Conservation (phyloP, 2,797 vertebrate genomes). For the Argyrosomus regius region DNA sequence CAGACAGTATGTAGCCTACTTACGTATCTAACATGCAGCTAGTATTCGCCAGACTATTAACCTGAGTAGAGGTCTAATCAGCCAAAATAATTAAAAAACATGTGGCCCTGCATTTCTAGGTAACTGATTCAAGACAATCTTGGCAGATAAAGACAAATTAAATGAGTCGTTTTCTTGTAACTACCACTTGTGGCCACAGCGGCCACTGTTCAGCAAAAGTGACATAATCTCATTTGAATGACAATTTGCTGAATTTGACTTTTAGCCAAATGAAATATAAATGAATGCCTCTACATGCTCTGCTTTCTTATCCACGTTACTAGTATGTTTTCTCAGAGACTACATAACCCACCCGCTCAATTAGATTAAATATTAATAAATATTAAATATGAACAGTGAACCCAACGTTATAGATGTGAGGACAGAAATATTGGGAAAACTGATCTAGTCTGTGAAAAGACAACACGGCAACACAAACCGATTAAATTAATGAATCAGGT, state of each 20-base stretch:
- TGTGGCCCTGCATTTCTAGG: too few species aligned
- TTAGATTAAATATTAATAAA: neutral
- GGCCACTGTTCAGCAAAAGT: neutral
- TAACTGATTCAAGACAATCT: too few species aligned
- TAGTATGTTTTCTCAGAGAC: neutral
- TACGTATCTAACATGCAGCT: too few species aligned
- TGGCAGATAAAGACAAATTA: neutral
- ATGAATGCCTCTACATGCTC: neutral
- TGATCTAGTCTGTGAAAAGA: neutral
- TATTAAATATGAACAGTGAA: neutral
- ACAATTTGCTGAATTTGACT: neutral
- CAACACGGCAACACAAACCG: neutral
- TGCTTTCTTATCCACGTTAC: neutral
- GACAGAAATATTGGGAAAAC: neutral
- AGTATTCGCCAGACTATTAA: too few species aligned
- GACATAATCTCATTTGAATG: neutral
- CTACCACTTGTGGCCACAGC: neutral
- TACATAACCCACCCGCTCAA: neutral
- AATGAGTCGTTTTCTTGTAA: neutral
- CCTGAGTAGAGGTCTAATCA: too few species aligned
- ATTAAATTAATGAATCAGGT: neutral
- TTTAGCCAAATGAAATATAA: neutral
- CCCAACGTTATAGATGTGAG: neutral
- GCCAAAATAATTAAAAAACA: too few species aligned
- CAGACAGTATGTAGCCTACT: too few species aligned